A percentile compares a stretch with the other conserved stretches of the same genome.
Evolutionary conservation across 1,140 invertebrate species (phyloP).

Genomic region (Tyrophagus putrescentiae): DNA sequence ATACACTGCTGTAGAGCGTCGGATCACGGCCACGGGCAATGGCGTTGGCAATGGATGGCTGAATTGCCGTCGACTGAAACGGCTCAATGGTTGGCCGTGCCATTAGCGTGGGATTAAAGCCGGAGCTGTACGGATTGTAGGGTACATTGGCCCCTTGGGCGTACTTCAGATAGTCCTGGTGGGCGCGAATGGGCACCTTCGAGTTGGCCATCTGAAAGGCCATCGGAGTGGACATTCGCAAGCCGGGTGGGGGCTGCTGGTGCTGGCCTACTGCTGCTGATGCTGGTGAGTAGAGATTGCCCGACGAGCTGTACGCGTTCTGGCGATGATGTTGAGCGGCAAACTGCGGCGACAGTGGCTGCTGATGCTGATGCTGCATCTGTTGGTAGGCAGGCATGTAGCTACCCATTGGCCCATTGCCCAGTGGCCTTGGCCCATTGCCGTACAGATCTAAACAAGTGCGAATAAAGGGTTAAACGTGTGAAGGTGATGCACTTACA

Average conservation of each 20-base stretch:
- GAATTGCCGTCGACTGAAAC: neutral
- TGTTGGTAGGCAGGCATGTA: no score
- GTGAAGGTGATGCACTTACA: neutral
- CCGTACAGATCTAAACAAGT: neutral
- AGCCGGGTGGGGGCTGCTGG: no score
- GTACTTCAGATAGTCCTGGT: slow-evolving; percentile 5
- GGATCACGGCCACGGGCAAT: slow-evolving; percentile 10
- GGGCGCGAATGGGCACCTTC: neutral
- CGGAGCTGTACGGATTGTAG: slow-evolving; percentile 5
- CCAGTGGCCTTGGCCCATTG: neutral
- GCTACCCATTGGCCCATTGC: neutral
- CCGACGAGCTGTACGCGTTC: slow-evolving; percentile 1
- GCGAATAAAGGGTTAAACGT: neutral
- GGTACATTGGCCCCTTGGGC: neutral
- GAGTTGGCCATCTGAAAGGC: neutral
- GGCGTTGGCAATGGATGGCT: neutral
- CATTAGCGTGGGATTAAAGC: slow-evolving; percentile 10
- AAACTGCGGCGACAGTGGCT: no score
- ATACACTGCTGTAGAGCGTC: slow-evolving; percentile 4
- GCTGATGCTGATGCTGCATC: no score
- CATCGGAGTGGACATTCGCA: neutral
- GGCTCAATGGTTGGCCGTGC: neutral
- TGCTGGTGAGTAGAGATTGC: neutral
- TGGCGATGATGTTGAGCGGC: neutral
- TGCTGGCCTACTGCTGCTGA: neutral